Percentiles rank a stretch among this genome's conserved stretches.
Evolutionary conservation across 1,140 invertebrate species (phyloP).

Genomic region (Ceratosolen solmsi): DNA sequence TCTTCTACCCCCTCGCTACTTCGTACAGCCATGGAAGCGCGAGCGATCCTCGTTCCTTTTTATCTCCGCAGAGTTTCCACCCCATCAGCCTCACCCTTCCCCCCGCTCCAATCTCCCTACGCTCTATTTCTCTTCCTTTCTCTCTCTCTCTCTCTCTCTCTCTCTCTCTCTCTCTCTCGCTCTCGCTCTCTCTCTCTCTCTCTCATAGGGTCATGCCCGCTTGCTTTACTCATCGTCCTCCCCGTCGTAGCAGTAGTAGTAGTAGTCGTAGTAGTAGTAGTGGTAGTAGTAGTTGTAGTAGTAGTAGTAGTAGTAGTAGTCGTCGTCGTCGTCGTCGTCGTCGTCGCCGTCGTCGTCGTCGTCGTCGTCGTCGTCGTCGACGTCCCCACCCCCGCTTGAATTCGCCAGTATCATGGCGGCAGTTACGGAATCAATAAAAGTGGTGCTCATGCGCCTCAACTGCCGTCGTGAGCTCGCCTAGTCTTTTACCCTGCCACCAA

Average conservation of each 20-base stretch:
- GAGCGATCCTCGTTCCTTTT: conserved; percentile 72
- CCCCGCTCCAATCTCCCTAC: conserved; percentile 27
- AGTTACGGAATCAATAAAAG: conserved; percentile 75
- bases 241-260: too few relatives aligned
- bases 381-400: conserved; percentile 59
- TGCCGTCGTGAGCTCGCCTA: conserved; percentile 63
- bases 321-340: conserved; percentile 38
- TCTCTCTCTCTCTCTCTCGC: too few relatives aligned
- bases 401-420: conserved; percentile 71
- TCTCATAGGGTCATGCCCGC: too few relatives aligned
- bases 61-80: conserved; percentile 75
- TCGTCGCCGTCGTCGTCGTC: conserved; percentile 35
- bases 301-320: too few relatives aligned
- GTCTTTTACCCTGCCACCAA: conserved; percentile 49
- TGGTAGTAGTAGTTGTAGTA: too few relatives aligned
- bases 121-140: conserved; percentile 47
- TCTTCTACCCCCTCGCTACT: conserved; percentile 11
- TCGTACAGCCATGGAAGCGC: conserved; percentile 50
- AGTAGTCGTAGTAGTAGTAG: too few relatives aligned
- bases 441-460: conserved; percentile 75
- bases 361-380: conserved; percentile 52
- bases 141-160: conserved; percentile 28
- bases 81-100: conserved; percentile 69
- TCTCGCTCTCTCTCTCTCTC: too few relatives aligned
- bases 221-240: too few relatives aligned